Percentiles rank a stretch among this genome's conserved stretches.
Evolutionary conservation across 2,888 invertebrate species (phyloP).

Genomic region (Oxystoma pomonae): DNA sequence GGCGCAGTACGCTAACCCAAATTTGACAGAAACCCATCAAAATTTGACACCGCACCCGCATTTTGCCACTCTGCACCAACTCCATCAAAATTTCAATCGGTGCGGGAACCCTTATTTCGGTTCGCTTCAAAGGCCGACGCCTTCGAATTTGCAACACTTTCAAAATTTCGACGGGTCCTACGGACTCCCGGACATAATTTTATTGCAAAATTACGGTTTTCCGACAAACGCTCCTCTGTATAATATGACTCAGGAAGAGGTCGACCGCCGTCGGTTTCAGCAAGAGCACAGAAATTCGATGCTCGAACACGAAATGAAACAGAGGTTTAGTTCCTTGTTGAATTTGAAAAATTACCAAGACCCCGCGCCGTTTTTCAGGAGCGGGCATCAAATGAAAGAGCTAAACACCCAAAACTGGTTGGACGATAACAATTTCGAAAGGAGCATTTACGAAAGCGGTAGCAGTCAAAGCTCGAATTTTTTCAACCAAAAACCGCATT

Average conservation of each 20-base stretch:
- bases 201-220: constrained; percentile 36
- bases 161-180: constrained; percentile 18
- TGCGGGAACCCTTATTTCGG: constrained; percentile 31
- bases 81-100: constrained; percentile 19
- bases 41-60: not conserved
- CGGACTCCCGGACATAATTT: constrained; percentile 33
- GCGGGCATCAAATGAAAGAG: constrained; percentile 25
- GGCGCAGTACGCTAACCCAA: constrained; percentile 38
- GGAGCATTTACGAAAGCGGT: constrained; percentile 14
- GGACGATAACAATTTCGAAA: constrained; percentile 18
- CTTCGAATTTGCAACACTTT: constrained; percentile 21
- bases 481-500: constrained; percentile 22
- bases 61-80: constrained; percentile 17
- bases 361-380: not conserved
- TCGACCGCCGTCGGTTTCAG: constrained; percentile 22
- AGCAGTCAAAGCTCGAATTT: constrained; percentile 18
- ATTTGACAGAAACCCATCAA: constrained; percentile 7
- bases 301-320: constrained; percentile 36
- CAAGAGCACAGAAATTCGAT: constrained; percentile 32
- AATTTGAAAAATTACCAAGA: constrained; percentile 27
- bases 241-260: constrained; percentile 18
- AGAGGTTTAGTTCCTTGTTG: constrained; percentile 37
- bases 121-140: constrained; percentile 24
- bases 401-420: constrained; percentile 29
- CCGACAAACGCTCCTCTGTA: constrained; percentile 17